Conservation (phyloP, 2,888 invertebrate genomes). For the Spodoptera littoralis region DNA sequence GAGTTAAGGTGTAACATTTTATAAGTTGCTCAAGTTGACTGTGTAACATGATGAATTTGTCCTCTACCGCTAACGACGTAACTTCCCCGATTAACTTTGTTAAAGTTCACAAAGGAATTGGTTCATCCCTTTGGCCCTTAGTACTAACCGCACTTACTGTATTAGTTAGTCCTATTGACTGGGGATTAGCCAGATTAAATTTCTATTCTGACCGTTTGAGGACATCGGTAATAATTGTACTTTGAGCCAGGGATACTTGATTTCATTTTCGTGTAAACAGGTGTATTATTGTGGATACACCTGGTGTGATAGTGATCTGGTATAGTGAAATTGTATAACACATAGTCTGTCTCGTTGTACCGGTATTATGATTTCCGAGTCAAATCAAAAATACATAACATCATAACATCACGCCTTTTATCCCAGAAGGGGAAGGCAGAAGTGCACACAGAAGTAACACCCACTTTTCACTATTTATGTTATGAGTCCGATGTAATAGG, state of each 20-base stretch:
- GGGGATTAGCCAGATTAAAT: constrained; percentile 47
- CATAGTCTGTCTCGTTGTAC: too few species aligned
- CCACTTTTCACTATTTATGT: too few species aligned
- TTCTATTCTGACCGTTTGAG: constrained; percentile 48
- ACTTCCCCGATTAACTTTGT: constrained; percentile 58
- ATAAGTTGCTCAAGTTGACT: constrained; percentile 27
- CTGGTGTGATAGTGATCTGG: too few species aligned
- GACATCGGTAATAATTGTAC: constrained; percentile 28
- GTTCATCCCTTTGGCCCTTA: constrained; percentile 42
- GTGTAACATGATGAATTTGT: constrained; percentile 52
- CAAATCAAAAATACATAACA: too few species aligned
- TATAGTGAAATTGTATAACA: too few species aligned
- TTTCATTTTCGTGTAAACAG: constrained; percentile 6
- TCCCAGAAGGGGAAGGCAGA: too few species aligned
- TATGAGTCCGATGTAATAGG: too few species aligned
- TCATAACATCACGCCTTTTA: too few species aligned
- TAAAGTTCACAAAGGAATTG: constrained; percentile 57
- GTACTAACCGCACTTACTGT: constrained; percentile 52
- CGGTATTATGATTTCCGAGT: too few species aligned
- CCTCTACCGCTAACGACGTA: constrained; percentile 52
- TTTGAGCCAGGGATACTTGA: constrained; percentile 10
- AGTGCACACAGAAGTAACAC: too few species aligned
- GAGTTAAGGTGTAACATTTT: constrained; percentile 46
- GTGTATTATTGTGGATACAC: too few species aligned
- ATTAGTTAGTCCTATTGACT: constrained; percentile 53